phyloP scores from a whole-genome alignment of 2,797 vertebrate genomes.

The Lutjanus argentimaculatus region DNA sequence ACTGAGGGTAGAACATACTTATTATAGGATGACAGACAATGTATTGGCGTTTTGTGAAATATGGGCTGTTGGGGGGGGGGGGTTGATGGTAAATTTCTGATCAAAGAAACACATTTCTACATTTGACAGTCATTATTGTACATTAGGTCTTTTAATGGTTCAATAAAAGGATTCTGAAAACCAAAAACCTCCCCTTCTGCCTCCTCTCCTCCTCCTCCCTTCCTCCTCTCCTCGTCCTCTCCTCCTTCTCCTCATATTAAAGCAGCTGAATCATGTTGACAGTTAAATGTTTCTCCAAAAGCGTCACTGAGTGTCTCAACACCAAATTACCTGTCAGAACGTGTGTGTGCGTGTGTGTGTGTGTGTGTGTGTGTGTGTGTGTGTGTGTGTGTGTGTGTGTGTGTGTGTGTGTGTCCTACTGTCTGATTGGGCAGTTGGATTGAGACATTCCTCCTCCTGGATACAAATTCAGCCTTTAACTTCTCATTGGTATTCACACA shows the following conservation, averaged over 20 bases:
- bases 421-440: not conserved
- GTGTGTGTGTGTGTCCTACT: not conserved
- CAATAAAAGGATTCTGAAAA: too few species aligned
- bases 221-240: too few species aligned
- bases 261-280: constrained; percentile 4
- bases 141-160: too few species aligned
- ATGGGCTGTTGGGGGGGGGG: not conserved
- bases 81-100: too few species aligned
- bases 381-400: too few species aligned
- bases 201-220: too few species aligned
- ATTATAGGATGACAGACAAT: not conserved
- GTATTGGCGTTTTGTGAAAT: not conserved
- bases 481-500: constrained; percentile 2
- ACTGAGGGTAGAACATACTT: not conserved
- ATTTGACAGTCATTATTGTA: too few species aligned
- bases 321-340: not conserved
- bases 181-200: too few species aligned
- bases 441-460: not conserved
- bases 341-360: not conserved
- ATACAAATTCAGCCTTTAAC: constrained; percentile 1
- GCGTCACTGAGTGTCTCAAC: not conserved
- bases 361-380: too few species aligned
- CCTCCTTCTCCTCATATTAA: not conserved
- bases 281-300: not conserved
- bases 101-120: too few species aligned